phyloP scores from a whole-genome alignment of 1,140 invertebrate genomes.

The Aleiodes sp. region DNA sequence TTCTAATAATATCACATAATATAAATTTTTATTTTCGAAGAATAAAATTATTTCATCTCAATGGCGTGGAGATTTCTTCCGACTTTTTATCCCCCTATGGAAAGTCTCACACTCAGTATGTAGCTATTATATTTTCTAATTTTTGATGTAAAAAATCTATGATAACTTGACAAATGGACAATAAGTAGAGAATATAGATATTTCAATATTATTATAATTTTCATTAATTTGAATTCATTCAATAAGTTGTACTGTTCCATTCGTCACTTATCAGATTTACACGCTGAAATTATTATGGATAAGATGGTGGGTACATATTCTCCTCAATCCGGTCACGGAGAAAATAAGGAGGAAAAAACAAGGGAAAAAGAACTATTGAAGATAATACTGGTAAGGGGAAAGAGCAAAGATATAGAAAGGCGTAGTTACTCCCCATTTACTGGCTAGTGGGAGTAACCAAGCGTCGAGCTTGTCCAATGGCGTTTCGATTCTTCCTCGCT shows the following conservation, averaged over 20 bases:
- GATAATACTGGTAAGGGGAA: background rate
- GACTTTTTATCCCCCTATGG: too few species aligned
- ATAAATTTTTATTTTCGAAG: background rate
- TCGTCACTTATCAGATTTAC: conserved; percentile 20
- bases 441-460: background rate
- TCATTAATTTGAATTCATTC: too few species aligned
- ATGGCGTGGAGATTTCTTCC: too few species aligned
- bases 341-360: background rate
- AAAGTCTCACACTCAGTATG: too few species aligned
- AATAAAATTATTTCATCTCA: too few species aligned
- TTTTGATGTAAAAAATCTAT: too few species aligned
- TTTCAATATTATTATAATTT: too few species aligned
- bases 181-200: too few species aligned
- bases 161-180: too few species aligned
- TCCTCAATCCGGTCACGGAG: background rate
- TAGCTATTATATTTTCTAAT: too few species aligned
- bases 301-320: conserved; percentile 16
- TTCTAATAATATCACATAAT: conserved; percentile 4
- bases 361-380: background rate
- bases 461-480: background rate
- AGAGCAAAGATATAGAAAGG: background rate
- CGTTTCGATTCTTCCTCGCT: background rate
- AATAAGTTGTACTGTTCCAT: too few species aligned
- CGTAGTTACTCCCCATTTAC: background rate
- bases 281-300: conserved; percentile 30